Evolutionary conservation across 2,113 vertebrate genomes (phyloP).

Genomic region (Catharus bicknelli): DNA sequence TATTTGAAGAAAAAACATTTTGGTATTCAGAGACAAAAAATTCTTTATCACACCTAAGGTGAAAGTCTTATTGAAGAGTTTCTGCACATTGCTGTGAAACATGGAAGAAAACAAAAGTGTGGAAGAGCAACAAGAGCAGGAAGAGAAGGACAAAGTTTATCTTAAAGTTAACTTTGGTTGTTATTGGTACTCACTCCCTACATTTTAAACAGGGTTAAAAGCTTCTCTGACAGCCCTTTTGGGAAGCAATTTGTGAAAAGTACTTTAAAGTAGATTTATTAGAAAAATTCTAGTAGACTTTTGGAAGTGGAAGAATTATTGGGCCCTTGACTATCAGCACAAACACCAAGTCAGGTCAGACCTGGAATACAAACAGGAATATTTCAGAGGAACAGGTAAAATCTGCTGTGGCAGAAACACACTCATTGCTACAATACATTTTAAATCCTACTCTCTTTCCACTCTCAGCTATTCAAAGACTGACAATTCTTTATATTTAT

Average conservation of each 20-base stretch:
- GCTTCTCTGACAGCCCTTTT: neutral
- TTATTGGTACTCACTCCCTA: neutral
- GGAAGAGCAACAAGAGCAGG: neutral
- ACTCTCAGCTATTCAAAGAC: neutral
- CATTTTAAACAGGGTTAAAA: neutral
- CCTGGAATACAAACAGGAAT: neutral
- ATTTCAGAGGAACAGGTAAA: neutral
- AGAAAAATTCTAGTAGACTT: neutral
- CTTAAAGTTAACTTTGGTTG: neutral
- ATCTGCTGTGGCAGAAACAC: neutral
- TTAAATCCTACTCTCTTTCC: neutral
- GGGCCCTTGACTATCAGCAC: neutral
- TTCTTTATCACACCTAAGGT: neutral
- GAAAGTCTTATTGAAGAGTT: neutral
- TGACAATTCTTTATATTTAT: neutral
- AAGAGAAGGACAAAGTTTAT: neutral
- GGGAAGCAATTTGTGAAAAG: neutral
- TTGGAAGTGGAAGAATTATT: neutral
- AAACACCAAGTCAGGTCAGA: neutral
- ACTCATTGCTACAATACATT: no score
- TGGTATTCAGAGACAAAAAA: neutral
- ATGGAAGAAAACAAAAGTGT: neutral
- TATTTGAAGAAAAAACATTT: slow-evolving; percentile 40
- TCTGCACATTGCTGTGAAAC: neutral
- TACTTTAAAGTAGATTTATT: neutral